Percentiles rank a stretch among this genome's conserved stretches.
Evolutionary conservation across 1,140 invertebrate species (phyloP).

Genomic region (Neodiprion virginianus): DNA sequence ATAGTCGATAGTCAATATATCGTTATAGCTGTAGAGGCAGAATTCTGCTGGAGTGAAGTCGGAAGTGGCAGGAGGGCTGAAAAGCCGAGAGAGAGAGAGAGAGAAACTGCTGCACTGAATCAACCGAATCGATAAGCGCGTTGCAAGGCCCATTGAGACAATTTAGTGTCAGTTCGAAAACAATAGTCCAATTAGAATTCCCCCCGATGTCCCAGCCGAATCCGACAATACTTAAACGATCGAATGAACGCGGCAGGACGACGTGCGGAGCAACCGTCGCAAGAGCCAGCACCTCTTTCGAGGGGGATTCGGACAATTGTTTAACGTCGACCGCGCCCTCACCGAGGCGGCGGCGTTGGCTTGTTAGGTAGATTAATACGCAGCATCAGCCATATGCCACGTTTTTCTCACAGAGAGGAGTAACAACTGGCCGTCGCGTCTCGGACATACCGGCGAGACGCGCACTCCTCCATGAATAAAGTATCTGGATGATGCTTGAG

Average conservation of each 20-base stretch:
- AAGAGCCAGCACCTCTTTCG: neutral
- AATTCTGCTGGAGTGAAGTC: too few relatives aligned
- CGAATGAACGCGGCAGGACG: neutral
- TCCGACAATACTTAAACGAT: conserved; percentile 11
- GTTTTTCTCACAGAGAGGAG: conserved; percentile 20
- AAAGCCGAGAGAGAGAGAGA: too few relatives aligned
- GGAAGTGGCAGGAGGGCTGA: too few relatives aligned
- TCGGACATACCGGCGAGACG: neutral
- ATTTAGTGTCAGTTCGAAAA: conserved; percentile 20
- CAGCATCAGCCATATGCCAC: conserved; percentile 26
- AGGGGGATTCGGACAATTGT: conserved; percentile 15
- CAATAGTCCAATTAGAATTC: conserved; percentile 21
- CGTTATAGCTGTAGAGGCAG: too few relatives aligned
- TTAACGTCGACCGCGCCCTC: conserved; percentile 11
- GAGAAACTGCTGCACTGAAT: neutral
- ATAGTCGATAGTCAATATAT: too few relatives aligned
- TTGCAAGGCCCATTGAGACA: conserved; percentile 22
- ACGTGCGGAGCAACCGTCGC: neutral
- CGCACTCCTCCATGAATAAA: conserved; percentile 13
- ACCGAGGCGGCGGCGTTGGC: neutral
- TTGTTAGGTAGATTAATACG: conserved; percentile 32
- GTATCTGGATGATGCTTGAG: conserved; percentile 11
- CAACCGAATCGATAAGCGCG: conserved; percentile 28
- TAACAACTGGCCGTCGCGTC: neutral
- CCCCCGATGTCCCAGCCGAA: neutral